A percentile compares a stretch with the other conserved stretches of the same genome.
phyloP scores from a whole-genome alignment of 2,797 vertebrate species.

The Naso thynnoides region DNA sequence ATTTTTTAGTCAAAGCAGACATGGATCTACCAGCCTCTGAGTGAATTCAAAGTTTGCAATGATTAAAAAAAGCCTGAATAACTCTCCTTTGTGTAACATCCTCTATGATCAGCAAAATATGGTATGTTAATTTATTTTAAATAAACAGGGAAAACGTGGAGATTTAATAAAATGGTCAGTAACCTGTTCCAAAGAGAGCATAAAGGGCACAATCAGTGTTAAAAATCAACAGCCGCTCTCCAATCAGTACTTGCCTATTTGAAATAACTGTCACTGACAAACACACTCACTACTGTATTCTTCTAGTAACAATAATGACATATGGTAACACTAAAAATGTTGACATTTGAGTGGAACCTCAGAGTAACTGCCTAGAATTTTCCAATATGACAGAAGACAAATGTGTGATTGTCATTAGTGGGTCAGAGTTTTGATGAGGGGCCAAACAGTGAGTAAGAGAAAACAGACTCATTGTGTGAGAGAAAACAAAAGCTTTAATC shows the following conservation, averaged over 20 bases:
- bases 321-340: too few relatives aligned
- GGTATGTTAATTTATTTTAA: not conserved
- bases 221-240: not conserved
- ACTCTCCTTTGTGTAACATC: not conserved
- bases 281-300: not conserved
- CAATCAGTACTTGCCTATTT: not conserved
- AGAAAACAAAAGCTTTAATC: constrained; percentile 76
- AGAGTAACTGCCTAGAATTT: constrained; percentile 56
- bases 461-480: constrained; percentile 79
- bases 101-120: not conserved
- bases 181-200: not conserved
- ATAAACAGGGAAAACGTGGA: not conserved
- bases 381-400: constrained; percentile 73
- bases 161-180: not conserved
- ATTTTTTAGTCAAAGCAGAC: too few relatives aligned
- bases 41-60: too few relatives aligned
- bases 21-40: too few relatives aligned
- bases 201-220: not conserved
- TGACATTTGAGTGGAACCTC: too few relatives aligned
- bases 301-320: not conserved
- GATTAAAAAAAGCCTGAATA: not conserved
- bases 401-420: constrained; percentile 80
- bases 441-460: constrained; percentile 72
- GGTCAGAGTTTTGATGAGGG: constrained; percentile 73
- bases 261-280: not conserved